Evolutionary conservation across 2,113 vertebrate species (phyloP).

Genomic region (Jaculus jaculus): DNA sequence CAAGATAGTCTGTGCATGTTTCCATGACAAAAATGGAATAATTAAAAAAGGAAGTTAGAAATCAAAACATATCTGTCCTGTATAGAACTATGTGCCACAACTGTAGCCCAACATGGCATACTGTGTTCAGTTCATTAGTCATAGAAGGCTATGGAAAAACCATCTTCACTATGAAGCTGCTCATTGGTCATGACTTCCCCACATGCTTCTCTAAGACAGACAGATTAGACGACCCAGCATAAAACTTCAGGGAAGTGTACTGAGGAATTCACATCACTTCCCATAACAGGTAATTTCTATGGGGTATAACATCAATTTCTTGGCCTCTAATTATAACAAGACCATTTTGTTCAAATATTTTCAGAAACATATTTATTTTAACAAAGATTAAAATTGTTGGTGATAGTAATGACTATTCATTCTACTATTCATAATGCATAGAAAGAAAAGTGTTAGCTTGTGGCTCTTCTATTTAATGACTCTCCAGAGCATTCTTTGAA

Average conservation of each 20-base stretch:
- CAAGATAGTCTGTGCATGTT: background rate
- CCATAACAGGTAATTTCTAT: too few relatives aligned
- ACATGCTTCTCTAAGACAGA: background rate
- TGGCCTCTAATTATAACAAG: too few relatives aligned
- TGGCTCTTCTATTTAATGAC: background rate
- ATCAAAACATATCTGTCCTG: slow-evolving; percentile 61
- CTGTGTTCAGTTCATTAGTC: slow-evolving; percentile 59
- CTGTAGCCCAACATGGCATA: slow-evolving; percentile 32
- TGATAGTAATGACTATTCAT: background rate
- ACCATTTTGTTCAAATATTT: background rate
- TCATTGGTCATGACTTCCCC: background rate
- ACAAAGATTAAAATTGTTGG: background rate
- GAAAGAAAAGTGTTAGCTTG: background rate
- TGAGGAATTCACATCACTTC: background rate
- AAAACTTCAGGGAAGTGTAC: background rate
- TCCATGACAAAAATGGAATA: slow-evolving; percentile 62
- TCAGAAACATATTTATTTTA: slow-evolving; percentile 15
- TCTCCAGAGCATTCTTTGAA: background rate
- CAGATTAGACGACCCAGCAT: background rate
- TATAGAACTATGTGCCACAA: background rate
- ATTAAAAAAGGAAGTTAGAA: slow-evolving; percentile 71
- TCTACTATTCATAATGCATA: background rate
- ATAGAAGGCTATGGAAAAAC: slow-evolving; percentile 68
- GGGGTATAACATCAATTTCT: too few relatives aligned
- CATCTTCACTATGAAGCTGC: slow-evolving; percentile 21